Evolutionary conservation across 92 coral and sea anemone genomes (phyloP).

Genomic region (Pocillopora grandis): DNA sequence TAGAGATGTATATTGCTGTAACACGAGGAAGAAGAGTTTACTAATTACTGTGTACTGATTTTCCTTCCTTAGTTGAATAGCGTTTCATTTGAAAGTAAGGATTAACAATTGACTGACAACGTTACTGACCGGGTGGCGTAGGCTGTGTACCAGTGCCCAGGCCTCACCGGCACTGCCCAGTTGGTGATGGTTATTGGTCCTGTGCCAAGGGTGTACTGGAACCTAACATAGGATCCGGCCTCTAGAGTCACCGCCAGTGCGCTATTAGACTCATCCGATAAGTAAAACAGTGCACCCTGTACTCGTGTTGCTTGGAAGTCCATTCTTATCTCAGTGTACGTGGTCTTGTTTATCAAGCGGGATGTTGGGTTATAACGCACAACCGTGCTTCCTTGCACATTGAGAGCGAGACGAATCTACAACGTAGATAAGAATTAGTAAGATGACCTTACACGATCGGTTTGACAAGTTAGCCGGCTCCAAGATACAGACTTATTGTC

Average conservation of each 20-base stretch:
- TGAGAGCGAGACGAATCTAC: slow-evolving; percentile 91
- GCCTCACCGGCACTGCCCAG: slow-evolving; percentile 78
- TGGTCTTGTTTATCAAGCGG: slow-evolving; percentile 61
- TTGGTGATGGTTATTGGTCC: slow-evolving; percentile 74
- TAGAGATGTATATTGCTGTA: no score
- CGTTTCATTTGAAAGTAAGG: neutral
- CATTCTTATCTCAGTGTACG: slow-evolving; percentile 73
- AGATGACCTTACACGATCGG: no score
- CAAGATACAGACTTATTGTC: no score
- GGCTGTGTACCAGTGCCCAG: slow-evolving; percentile 88
- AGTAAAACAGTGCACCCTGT: slow-evolving; percentile 77
- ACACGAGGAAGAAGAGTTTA: neutral
- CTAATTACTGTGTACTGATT: neutral
- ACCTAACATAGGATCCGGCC: slow-evolving; percentile 65
- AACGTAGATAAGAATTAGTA: neutral
- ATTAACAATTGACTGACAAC: neutral
- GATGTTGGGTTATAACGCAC: slow-evolving; percentile 80
- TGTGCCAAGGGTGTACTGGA: slow-evolving; percentile 81
- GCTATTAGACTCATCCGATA: slow-evolving; percentile 56
- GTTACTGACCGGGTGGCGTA: slow-evolving; percentile 88
- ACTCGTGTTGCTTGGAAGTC: slow-evolving; percentile 83
- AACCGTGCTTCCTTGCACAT: slow-evolving; percentile 77
- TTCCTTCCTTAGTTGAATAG: no score
- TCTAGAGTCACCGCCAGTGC: slow-evolving; percentile 61
- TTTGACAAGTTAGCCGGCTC: no score